Evolutionary conservation across 2,113 vertebrate species (phyloP).

Genomic region (Salvelinus fontinalis): DNA sequence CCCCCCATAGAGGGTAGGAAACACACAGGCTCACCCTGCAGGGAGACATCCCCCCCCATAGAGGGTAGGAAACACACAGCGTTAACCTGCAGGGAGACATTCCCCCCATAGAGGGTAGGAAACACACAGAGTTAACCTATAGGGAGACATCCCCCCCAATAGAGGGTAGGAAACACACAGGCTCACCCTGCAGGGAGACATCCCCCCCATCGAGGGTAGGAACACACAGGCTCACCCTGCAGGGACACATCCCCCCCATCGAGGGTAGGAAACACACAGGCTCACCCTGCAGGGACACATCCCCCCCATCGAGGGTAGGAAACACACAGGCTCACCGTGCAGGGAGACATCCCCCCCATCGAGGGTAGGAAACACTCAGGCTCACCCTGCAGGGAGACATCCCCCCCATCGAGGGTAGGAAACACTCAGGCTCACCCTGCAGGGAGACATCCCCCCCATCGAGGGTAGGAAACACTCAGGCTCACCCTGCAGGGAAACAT

Average conservation of each 20-base stretch:
- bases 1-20: constrained; percentile 90
- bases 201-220: constrained; percentile 91
- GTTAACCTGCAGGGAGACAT: constrained; percentile 87
- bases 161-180: constrained; percentile 79
- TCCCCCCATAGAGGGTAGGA: constrained; percentile 90
- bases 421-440: constrained; percentile 75
- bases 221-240: constrained; percentile 76
- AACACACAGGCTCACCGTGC: constrained; percentile 75
- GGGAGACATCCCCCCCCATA: constrained; percentile 86
- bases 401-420: constrained; percentile 90
- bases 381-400: constrained; percentile 87
- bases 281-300: constrained; percentile 87
- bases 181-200: constrained; percentile 86
- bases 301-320: constrained; percentile 90
- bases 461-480: constrained; percentile 78
- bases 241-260: constrained; percentile 86
- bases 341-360: constrained; percentile 86
- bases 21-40: constrained; percentile 78
- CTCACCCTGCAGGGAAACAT: constrained; percentile 87
- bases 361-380: constrained; percentile 78
- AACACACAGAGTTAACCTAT: constrained; percentile 75
- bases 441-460: constrained; percentile 87
- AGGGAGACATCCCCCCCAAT: constrained; percentile 89
- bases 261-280: constrained; percentile 78
- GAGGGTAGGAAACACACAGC: constrained; percentile 78